A percentile compares a stretch with the other conserved stretches of the same genome.
phyloP scores from a whole-genome alignment of 2,797 vertebrate genomes.

The Xerus rutilus region DNA sequence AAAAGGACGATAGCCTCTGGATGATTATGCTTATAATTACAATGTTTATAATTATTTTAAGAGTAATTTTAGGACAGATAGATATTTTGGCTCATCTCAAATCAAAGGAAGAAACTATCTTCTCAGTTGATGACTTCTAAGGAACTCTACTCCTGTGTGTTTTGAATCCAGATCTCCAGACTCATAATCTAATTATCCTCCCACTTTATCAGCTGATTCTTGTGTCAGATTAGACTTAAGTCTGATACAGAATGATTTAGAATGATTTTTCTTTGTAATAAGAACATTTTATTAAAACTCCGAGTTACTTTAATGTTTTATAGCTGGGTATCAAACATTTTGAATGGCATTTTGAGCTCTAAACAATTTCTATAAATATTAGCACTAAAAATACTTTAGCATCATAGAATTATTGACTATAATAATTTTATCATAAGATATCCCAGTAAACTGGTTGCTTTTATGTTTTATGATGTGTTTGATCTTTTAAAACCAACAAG shows the following conservation, averaged over 20 bases:
- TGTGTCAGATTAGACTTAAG: background rate
- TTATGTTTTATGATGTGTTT: slow-evolving; percentile 39
- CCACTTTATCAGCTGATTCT: background rate
- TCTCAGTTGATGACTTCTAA: background rate
- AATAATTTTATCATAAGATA: slow-evolving; percentile 39
- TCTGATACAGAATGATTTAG: slow-evolving; percentile 2
- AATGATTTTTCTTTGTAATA: background rate
- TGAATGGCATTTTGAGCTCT: slow-evolving; percentile 57
- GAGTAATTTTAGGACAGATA: background rate
- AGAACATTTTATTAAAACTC: background rate
- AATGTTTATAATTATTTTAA: background rate
- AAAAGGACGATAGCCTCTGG: background rate
- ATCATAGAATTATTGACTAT: slow-evolving; percentile 14
- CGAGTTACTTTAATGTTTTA: background rate
- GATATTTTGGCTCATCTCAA: background rate
- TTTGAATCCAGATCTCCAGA: background rate
- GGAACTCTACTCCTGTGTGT: background rate
- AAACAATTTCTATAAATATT: slow-evolving; percentile 17
- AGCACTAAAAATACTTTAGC: slow-evolving; percentile 44
- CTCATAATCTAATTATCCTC: background rate
- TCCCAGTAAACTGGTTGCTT: background rate
- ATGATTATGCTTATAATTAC: background rate
- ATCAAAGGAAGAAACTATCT: background rate
- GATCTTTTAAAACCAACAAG: slow-evolving; percentile 32
- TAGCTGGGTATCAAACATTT: slow-evolving; percentile 33